phyloP scores from a whole-genome alignment of 2,113 vertebrate species.

The Corvus moneduloides region DNA sequence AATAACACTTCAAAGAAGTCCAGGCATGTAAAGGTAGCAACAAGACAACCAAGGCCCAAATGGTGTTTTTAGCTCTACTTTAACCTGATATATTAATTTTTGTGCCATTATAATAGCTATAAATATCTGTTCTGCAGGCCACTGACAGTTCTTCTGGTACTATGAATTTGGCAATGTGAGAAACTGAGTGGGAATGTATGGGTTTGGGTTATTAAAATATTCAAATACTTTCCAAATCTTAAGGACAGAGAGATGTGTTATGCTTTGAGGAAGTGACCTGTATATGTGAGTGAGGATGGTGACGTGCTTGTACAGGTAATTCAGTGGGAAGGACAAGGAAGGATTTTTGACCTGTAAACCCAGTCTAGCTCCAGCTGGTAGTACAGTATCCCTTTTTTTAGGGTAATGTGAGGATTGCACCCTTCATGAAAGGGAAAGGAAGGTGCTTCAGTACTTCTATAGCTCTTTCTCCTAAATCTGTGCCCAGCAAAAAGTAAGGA shows the following conservation, averaged over 20 bases:
- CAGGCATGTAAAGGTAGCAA: neutral
- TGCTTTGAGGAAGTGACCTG: neutral
- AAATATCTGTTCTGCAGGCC: neutral
- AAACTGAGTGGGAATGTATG: neutral
- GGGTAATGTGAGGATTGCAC: neutral
- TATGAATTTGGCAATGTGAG: neutral
- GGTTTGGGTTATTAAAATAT: neutral
- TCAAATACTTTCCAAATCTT: neutral
- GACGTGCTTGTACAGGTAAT: neutral
- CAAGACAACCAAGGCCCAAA: neutral
- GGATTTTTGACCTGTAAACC: neutral
- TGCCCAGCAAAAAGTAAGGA: neutral
- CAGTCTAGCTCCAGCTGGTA: neutral
- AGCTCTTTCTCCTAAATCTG: neutral
- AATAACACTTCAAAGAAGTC: neutral
- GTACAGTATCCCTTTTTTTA: neutral
- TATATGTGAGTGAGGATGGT: neutral
- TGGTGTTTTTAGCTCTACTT: neutral
- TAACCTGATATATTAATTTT: neutral
- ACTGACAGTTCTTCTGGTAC: neutral
- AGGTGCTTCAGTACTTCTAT: neutral
- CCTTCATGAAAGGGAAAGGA: neutral
- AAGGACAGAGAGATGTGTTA: neutral
- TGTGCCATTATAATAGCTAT: neutral
- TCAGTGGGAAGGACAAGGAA: neutral